Evolutionary conservation across 2,888 invertebrate species (phyloP).

Genomic region (Lycaena phlaeas): DNA sequence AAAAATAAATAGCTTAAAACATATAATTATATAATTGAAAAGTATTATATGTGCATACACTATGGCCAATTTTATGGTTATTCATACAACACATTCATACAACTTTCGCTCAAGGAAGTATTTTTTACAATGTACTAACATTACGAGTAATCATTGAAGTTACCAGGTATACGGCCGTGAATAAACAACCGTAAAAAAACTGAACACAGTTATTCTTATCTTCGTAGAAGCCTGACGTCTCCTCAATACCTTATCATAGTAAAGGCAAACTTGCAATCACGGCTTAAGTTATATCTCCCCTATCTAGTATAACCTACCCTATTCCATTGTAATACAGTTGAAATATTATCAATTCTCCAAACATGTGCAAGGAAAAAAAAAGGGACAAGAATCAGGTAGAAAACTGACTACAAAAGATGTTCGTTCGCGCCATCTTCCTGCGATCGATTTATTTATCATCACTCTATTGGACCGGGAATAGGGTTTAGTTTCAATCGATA

Average conservation of each 20-base stretch:
- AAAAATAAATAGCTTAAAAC: no score
- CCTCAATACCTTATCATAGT: conserved; percentile 18
- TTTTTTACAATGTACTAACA: no score
- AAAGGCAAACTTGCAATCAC: conserved; percentile 20
- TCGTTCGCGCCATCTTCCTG: conserved; percentile 30
- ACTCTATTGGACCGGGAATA: conserved; percentile 18
- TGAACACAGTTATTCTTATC: conserved; percentile 6
- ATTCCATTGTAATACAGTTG: conserved; percentile 21
- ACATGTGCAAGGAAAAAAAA: conserved; percentile 40
- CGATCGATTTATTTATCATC: conserved; percentile 9
- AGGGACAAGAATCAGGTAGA: conserved; percentile 63
- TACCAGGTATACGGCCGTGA: not conserved
- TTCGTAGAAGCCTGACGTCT: not conserved
- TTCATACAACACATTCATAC: no score
- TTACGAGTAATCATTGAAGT: no score
- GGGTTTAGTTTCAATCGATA: conserved; percentile 25
- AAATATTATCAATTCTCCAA: conserved; percentile 12
- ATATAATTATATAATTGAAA: no score
- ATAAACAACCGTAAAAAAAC: conserved; percentile 1
- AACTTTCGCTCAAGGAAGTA: no score
- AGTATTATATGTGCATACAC: no score
- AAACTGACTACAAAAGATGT: conserved; percentile 56
- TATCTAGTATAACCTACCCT: conserved; percentile 24
- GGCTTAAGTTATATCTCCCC: conserved; percentile 14
- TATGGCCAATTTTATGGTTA: no score